Evolutionary conservation across 2,888 invertebrate genomes (phyloP).

Genomic region (Rotaria macrura): DNA sequence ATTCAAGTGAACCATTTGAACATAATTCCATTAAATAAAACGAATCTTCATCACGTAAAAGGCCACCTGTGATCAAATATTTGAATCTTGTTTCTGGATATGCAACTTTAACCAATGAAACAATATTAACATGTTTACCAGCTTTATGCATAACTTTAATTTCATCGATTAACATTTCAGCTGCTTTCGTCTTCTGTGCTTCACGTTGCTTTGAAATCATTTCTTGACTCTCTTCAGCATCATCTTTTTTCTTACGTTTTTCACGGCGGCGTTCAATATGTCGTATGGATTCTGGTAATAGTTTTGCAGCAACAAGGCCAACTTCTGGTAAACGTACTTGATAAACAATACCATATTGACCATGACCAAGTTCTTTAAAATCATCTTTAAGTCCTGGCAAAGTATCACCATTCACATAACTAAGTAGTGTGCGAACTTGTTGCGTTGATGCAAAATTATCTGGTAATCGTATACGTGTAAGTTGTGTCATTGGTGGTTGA

Average conservation of each 20-base stretch:
- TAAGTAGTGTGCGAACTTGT: not conserved
- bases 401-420: not conserved
- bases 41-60: conserved; percentile 7
- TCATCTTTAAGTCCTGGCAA: not conserved
- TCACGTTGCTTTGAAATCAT: not conserved
- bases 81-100: not conserved
- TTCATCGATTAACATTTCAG: conserved; percentile 16
- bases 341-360: not conserved
- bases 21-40: conserved; percentile 17
- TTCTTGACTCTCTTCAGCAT: not conserved
- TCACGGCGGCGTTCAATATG: not conserved
- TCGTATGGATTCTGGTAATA: not conserved
- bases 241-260: not conserved
- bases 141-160: not conserved
- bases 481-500: not conserved
- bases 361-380: not conserved
- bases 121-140: conserved; percentile 6
- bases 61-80: not conserved
- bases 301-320: not conserved
- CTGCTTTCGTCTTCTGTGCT: not conserved
- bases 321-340: not conserved
- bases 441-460: not conserved
- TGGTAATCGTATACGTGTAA: not conserved
- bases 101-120: not conserved
- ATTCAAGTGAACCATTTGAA: conserved; percentile 13